These are phyloP conservation scores for Coptodon rendalli DNA, from an alignment of 2,113 vertebrate species.

Conservation along the genomic window DNA sequence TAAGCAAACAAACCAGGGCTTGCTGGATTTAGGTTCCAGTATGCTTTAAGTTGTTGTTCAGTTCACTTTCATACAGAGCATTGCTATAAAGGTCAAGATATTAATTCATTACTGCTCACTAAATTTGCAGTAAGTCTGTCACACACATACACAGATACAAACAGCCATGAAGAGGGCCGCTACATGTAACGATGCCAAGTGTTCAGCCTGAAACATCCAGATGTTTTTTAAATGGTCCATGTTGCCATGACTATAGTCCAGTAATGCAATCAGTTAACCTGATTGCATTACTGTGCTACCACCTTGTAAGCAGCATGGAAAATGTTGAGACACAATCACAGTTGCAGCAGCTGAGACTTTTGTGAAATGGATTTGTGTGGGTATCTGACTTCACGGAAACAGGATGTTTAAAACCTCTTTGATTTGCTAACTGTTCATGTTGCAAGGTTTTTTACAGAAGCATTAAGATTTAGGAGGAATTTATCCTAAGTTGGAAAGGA, in stretches of 20 bases:
- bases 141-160: not conserved
- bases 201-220: not conserved
- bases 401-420: not conserved
- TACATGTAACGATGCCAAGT: not conserved
- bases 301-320: not conserved
- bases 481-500: not conserved
- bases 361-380: not conserved
- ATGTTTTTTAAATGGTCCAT: not conserved
- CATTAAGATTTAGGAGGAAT: not conserved
- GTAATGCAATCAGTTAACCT: not conserved
- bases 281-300: not conserved
- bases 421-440: not conserved
- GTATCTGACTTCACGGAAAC: not conserved
- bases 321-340: not conserved
- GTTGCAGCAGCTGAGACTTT: not conserved
- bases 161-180: not conserved
- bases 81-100: not conserved
- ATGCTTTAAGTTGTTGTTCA: not conserved
- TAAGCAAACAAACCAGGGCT: not conserved
- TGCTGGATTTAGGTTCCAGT: not conserved
- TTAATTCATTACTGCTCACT: not conserved
- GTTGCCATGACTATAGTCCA: not conserved
- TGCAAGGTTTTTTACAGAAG: not conserved
- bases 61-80: not conserved
- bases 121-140: not conserved